phyloP scores from a whole-genome alignment of 2,888 invertebrate species.

The Emmelina monodactyla region DNA sequence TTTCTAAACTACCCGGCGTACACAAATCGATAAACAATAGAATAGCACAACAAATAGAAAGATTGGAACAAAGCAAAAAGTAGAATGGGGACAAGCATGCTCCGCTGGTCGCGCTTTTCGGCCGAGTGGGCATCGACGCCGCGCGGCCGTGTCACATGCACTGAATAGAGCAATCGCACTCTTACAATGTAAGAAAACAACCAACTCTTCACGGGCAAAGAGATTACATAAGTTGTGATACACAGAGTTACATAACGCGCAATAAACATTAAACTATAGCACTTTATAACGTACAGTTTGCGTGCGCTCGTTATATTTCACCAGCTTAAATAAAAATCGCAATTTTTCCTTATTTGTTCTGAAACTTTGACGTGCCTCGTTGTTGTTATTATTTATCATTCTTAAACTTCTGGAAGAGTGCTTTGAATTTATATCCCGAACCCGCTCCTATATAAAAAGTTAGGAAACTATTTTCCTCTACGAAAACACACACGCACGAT shows the following conservation, averaged over 20 bases:
- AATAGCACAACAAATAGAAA: conserved; percentile 3
- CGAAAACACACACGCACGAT: conserved; percentile 1
- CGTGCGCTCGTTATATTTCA: too few species aligned
- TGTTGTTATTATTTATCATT: conserved; percentile 1
- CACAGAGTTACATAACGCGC: too few species aligned
- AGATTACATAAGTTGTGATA: too few species aligned
- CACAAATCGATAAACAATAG: conserved; percentile 1
- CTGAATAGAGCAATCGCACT: too few species aligned
- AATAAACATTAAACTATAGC: too few species aligned
- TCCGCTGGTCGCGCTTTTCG: conserved; percentile 18
- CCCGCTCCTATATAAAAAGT: neutral
- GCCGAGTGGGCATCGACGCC: conserved; percentile 14
- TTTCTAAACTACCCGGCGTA: conserved; percentile 2
- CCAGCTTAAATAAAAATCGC: too few species aligned
- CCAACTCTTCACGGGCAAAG: too few species aligned
- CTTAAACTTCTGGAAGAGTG: conserved; percentile 1
- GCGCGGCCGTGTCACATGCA: too few species aligned
- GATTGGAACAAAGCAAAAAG: conserved; percentile 11
- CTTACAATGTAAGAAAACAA: too few species aligned
- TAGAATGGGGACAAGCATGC: conserved; percentile 16
- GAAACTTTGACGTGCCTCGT: neutral
- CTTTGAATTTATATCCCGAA: neutral
- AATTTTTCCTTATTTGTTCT: neutral
- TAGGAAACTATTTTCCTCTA: neutral
- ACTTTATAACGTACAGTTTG: too few species aligned